Base-by-base conservation (phyloP, 2,113 vertebrate species). In the Dicrurus megarhynchus region DNA sequence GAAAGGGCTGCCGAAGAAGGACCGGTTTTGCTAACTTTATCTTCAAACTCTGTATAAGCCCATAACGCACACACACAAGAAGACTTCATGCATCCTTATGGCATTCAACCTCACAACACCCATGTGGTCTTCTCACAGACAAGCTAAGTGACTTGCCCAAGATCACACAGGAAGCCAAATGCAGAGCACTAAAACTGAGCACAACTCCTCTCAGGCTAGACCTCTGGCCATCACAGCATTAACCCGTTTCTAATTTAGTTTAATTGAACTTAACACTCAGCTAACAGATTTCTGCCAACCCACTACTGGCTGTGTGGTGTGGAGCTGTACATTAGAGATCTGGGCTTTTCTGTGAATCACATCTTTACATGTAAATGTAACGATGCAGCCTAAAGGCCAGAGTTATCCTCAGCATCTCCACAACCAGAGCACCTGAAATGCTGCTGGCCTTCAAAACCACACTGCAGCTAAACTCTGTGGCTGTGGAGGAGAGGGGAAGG, bases 131-230 rank as follows among this genome's bases (percentile, higher is more conserved):
- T 92, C 86, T 84, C 95, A 76, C 32, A 50, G 61, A 42, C 27
- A 50, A 89, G 81, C 44, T 37, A 69, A 91, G 75, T 35, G 67
- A 77, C 46, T 68, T 80, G 63, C 50, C 70, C 70, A 39, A 16
- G 60, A 90, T 93, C 73, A 67, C 93, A 83, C 42, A 85, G 91
- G 87, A 96, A 94, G 63, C 46, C 78, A 77, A 95, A 79, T 9
- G 82, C 84, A 84, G 60, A 84, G 71, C 77, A 59, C 49, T 95
- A 73, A 93, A 85, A 37, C 47, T 1, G 2, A 60, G 63, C n/a
- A 21, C 41, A 55, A n/a, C 46, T 49, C 7, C 30, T 85, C 61
- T 50, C 59, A 74, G 82, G 41, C 37, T n/a, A 80, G 32, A 41
- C 61, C 46, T 73, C 84, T 83, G 78, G 49, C 53, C 11, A 33